Evolutionary conservation across 1,140 invertebrate species (phyloP).

Genomic region (Thaumetopoea pityocampa): DNA sequence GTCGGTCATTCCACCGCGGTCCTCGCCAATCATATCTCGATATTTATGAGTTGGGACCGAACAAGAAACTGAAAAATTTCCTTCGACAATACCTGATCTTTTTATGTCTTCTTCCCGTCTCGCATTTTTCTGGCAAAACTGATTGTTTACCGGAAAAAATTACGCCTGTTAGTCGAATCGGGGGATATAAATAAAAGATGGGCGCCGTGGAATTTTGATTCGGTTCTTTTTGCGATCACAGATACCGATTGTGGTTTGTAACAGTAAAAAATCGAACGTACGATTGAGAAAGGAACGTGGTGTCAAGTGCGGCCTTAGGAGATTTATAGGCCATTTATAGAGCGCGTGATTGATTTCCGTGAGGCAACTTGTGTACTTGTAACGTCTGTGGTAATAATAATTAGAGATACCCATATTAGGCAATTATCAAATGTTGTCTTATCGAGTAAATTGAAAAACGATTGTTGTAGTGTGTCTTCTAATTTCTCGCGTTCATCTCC

Average conservation of each 20-base stretch:
- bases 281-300: constrained; percentile 64
- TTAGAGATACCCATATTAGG: too few relatives aligned
- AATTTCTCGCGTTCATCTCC: too few relatives aligned
- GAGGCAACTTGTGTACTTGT: too few relatives aligned
- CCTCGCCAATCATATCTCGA: constrained; percentile 46
- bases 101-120: constrained; percentile 67
- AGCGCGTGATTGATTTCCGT: constrained; percentile 16
- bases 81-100: constrained; percentile 44
- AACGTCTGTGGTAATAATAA: too few relatives aligned
- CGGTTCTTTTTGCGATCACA: constrained; percentile 54
- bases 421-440: too few relatives aligned
- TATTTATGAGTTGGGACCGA: constrained; percentile 46
- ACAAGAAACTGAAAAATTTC: constrained; percentile 46
- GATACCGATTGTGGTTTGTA: constrained; percentile 43
- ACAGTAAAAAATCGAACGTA: constrained; percentile 53
- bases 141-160: constrained; percentile 76
- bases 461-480: too few relatives aligned
- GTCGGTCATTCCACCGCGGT: constrained; percentile 30
- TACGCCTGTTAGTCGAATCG: constrained; percentile 70
- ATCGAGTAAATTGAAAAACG: too few relatives aligned
- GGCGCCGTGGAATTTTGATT: constrained; percentile 68
- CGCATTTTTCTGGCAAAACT: constrained; percentile 73
- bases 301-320: constrained; percentile 42
- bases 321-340: constrained; percentile 50
- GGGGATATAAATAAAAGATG: constrained; percentile 71